Percentiles rank a stretch among this genome's conserved stretches.
Evolutionary conservation across 2,888 invertebrate genomes (phyloP).

Genomic region (Ophion costatus): DNA sequence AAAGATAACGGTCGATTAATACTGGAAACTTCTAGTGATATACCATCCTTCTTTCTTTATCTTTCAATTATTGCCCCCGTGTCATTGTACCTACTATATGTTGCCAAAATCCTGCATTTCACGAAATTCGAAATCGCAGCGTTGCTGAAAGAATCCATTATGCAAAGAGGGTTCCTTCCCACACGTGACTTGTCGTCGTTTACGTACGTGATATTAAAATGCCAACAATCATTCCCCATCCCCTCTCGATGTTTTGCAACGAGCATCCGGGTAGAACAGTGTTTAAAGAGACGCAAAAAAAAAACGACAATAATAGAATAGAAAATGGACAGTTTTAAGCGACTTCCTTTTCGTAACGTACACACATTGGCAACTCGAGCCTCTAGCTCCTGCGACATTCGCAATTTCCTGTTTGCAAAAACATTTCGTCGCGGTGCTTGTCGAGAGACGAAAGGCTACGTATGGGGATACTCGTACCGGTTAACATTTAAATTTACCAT

Average conservation of each 20-base stretch:
- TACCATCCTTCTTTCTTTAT: no score
- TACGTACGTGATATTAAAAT: conserved; percentile 51
- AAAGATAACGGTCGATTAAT: no score
- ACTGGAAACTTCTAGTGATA: no score
- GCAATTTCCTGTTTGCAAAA: conserved; percentile 51
- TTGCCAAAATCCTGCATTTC: not conserved
- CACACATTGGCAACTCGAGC: conserved; percentile 8
- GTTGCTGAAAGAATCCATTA: conserved; percentile 38
- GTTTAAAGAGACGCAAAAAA: conserved; percentile 26
- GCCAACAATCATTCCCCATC: conserved; percentile 18
- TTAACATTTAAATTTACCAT: conserved; percentile 33
- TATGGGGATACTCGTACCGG: conserved; percentile 12
- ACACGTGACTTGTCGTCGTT: conserved; percentile 8
- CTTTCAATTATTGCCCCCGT: not conserved
- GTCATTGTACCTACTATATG: not conserved
- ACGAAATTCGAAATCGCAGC: conserved; percentile 7
- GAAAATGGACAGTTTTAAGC: conserved; percentile 31
- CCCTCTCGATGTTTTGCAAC: conserved; percentile 50
- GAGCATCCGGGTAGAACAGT: conserved; percentile 24
- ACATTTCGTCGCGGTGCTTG: conserved; percentile 16
- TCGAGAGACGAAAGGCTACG: conserved; percentile 11
- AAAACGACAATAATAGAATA: not conserved
- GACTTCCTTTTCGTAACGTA: conserved; percentile 9
- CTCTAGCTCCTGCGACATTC: conserved; percentile 1
- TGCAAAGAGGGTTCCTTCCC: conserved; percentile 19